Evolutionary conservation across 2,888 invertebrate genomes (phyloP), one percentile per base, ranked within the genome.

Genomic region (Campoplex capitator): DNA sequence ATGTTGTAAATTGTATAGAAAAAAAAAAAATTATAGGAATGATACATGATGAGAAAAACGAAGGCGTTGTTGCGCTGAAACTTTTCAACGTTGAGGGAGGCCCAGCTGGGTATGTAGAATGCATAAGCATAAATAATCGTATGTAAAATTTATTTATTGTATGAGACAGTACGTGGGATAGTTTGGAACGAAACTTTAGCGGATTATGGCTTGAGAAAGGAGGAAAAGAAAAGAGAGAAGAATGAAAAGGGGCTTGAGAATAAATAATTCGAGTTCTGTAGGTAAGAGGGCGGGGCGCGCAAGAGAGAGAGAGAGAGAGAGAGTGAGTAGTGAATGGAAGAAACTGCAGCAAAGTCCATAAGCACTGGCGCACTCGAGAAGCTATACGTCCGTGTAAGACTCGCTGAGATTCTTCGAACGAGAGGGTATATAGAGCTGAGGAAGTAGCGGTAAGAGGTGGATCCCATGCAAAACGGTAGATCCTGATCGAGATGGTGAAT

Each of bases 241-340:
- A 9, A 28, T 51, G 42, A 28, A 11, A 23, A 48, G 71, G 73
- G 32, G 65, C 78, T 73, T n/a, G 80, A 51, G 80, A 58, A 80
- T 86, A 76, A 80, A 83, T 80, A 86, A 83, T 84, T 84, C 75
- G 45, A 83, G 51, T 71, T 82, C 65, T 82, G 75, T 73, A 68
- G 76, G 79, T 42, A 79, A 80, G 79, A 83, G 51, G 51, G 58
- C 56, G 79, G 54, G 74, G 35, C 42, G 62, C 23, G 23, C 23
- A 23, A 23, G 23, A 23, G 23, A 23, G 23, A 23, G 23, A 23
- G 23, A 23, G 23, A 23, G 23, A 23, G 23, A 56, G 83, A 58
- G 83, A 83, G 85, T 73, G 82, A 85, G 85, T 35, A 73, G 62
- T 32, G 62, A 83, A 89, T 82, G 45, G 32, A 71, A 78, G 71